phyloP scores from a whole-genome alignment of 2,797 vertebrate genomes.

The Cynopterus sphinx region DNA sequence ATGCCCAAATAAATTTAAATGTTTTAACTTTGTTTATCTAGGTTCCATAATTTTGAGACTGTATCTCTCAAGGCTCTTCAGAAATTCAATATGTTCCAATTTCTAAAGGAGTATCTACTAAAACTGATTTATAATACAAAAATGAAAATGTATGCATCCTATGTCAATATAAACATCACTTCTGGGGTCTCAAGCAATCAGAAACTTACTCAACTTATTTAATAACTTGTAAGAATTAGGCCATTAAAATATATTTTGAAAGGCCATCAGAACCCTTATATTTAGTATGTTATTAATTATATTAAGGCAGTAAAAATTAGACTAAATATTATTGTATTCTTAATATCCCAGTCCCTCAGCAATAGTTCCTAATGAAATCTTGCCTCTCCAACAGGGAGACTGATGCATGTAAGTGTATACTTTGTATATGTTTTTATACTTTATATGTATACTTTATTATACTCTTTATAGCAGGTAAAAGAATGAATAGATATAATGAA shows the following conservation, averaged over 20 bases:
- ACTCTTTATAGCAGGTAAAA: slow-evolving; percentile 36
- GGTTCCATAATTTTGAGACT: slow-evolving; percentile 65
- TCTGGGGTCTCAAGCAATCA: slow-evolving; percentile 50
- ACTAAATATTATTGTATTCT: slow-evolving; percentile 29
- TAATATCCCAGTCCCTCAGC: slow-evolving; percentile 27
- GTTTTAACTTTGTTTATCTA: slow-evolving; percentile 58
- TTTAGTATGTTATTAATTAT: slow-evolving; percentile 30
- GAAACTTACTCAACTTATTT: slow-evolving; percentile 39
- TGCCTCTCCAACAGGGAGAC: slow-evolving; percentile 19
- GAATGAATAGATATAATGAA: slow-evolving; percentile 36
- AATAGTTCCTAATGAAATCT: slow-evolving; percentile 44
- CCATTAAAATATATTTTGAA: slow-evolving; percentile 47
- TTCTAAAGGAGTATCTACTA: slow-evolving; percentile 54
- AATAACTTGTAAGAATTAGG: slow-evolving; percentile 29
- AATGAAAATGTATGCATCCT: slow-evolving; percentile 29
- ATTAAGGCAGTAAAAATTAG: slow-evolving; percentile 39
- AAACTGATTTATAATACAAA: slow-evolving; percentile 48
- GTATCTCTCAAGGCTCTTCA: slow-evolving; percentile 6
- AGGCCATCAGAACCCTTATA: not conserved
- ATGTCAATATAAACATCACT: slow-evolving; percentile 39
- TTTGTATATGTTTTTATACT: slow-evolving; percentile 39
- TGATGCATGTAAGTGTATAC: slow-evolving; percentile 48
- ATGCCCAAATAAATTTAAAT: slow-evolving; percentile 49
- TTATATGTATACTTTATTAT: slow-evolving; percentile 47
- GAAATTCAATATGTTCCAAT: slow-evolving; percentile 56